phyloP scores from a whole-genome alignment of 2,797 vertebrate species.

The Myiotriccus ornatus region DNA sequence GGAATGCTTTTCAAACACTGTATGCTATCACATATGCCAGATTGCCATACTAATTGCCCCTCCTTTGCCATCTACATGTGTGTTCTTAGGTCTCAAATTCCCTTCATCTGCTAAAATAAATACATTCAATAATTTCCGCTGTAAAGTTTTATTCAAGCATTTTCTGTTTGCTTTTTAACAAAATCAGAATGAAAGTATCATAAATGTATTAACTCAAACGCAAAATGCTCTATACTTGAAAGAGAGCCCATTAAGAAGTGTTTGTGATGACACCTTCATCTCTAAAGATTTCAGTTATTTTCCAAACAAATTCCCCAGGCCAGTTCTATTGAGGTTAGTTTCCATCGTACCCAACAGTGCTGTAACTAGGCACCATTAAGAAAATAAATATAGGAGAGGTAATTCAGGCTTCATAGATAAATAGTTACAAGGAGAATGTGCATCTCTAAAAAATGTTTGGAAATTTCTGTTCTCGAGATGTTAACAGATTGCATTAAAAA shows the following conservation, averaged over 20 bases:
- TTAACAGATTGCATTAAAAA: neutral
- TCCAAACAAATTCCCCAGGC: neutral
- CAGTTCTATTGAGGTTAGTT: neutral
- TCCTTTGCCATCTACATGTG: neutral
- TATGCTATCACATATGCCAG: neutral
- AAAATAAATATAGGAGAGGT: constrained; percentile 7
- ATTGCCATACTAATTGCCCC: neutral
- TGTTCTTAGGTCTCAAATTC: neutral
- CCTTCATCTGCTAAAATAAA: neutral
- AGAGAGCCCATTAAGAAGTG: neutral
- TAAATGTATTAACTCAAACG: neutral
- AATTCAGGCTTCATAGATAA: neutral
- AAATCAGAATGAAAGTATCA: neutral
- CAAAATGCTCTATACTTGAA: neutral
- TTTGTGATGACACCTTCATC: neutral
- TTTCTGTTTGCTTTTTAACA: neutral
- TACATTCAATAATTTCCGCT: neutral
- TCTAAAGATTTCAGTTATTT: neutral
- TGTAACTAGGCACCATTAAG: constrained; percentile 1
- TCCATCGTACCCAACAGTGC: neutral
- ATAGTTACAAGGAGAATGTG: neutral
- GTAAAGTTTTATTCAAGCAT: neutral
- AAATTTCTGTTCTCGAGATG: neutral
- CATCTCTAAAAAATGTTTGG: neutral
- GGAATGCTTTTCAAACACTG: neutral